Conservation (phyloP, 1,140 invertebrate genomes). For the Heterodera schachtii region DNA sequence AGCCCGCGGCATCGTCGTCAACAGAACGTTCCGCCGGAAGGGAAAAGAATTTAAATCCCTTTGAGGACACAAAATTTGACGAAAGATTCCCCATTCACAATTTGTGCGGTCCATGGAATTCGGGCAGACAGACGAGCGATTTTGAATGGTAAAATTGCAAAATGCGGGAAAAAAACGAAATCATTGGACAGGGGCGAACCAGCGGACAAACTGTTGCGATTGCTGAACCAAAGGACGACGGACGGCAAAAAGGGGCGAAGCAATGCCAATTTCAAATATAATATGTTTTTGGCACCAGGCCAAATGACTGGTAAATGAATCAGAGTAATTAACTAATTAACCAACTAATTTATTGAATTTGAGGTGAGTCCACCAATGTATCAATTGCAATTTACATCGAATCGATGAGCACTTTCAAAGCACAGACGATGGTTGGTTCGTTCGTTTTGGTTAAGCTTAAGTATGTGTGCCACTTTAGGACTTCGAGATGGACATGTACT, state of each 20-base stretch:
- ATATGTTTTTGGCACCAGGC: slow-evolving; percentile 64
- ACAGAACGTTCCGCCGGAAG: not conserved
- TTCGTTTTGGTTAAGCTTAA: slow-evolving; percentile 19
- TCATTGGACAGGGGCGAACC: slow-evolving; percentile 60
- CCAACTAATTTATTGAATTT: slow-evolving; percentile 12
- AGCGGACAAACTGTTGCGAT: slow-evolving; percentile 55
- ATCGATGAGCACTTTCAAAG: slow-evolving; percentile 65
- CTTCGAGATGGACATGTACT: slow-evolving; percentile 65
- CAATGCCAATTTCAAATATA: slow-evolving; percentile 54
- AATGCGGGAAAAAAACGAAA: not conserved
- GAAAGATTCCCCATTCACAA: slow-evolving; percentile 34
- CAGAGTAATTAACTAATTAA: slow-evolving; percentile 16
- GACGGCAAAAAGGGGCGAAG: slow-evolving; percentile 1
- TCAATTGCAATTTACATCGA: slow-evolving; percentile 63
- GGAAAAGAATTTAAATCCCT: slow-evolving; percentile 31
- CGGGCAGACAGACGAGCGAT: slow-evolving; percentile 39
- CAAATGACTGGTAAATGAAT: slow-evolving; percentile 51
- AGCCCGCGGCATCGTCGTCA: slow-evolving; percentile 4
- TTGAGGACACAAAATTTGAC: slow-evolving; percentile 41
- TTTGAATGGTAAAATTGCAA: slow-evolving; percentile 38
- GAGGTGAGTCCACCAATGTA: slow-evolving; percentile 58
- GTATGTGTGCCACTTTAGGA: slow-evolving; percentile 40
- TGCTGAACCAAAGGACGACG: slow-evolving; percentile 60
- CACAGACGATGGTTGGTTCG: slow-evolving; percentile 61
- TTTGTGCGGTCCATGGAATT: slow-evolving; percentile 44